These are phyloP conservation scores for Conopomorpha cramerella DNA, from an alignment of 1,140 invertebrate species.

Conservation along the genomic window DNA sequence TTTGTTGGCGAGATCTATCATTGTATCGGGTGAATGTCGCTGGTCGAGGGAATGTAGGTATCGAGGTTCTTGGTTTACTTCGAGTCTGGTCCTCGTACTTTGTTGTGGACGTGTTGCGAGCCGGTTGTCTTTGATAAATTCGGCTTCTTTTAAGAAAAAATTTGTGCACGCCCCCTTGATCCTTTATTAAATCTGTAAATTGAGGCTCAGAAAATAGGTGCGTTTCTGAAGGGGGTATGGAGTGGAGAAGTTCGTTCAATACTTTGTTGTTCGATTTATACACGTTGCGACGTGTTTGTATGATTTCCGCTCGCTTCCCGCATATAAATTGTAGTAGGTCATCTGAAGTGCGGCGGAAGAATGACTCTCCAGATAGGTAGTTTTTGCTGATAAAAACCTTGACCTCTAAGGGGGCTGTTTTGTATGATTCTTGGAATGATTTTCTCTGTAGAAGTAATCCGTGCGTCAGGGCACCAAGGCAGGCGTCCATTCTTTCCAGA, in stretches of 20 bases:
- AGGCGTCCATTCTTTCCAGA: background rate
- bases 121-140: too few relatives aligned
- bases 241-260: background rate
- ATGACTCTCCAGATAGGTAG: background rate
- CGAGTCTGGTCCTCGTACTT: too few relatives aligned
- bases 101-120: too few relatives aligned
- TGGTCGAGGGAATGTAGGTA: too few relatives aligned
- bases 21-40: too few relatives aligned
- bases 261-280: background rate
- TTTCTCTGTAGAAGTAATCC: background rate
- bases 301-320: background rate
- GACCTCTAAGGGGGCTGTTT: background rate
- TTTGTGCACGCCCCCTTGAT: background rate
- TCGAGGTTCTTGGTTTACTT: too few relatives aligned
- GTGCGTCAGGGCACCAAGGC: background rate
- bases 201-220: background rate
- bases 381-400: background rate
- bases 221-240: background rate
- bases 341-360: background rate
- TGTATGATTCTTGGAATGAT: background rate
- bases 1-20: too few relatives aligned
- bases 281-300: background rate
- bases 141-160: background rate
- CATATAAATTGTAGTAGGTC: background rate
- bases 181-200: background rate